Percentiles rank a stretch among this genome's conserved stretches.
Evolutionary conservation across 2,888 invertebrate species (phyloP).

Genomic region (Venusia cambrica): DNA sequence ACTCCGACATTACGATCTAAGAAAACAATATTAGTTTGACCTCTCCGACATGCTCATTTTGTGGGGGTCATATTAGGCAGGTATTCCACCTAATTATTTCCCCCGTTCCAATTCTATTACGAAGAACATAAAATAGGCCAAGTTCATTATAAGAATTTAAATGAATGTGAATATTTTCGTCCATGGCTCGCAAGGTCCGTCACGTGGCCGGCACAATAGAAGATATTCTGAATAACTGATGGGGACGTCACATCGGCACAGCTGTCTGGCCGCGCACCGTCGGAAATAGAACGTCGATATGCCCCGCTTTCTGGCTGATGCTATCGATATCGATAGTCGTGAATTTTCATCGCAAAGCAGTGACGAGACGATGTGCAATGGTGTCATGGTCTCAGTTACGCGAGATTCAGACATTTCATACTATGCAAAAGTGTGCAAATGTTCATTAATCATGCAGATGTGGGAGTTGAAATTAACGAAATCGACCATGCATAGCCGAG

Average conservation of each 20-base stretch:
- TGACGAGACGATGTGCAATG: conserved; percentile 4
- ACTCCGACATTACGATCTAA: too few species aligned
- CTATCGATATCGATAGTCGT: conserved; percentile 22
- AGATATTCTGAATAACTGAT: conserved; percentile 52
- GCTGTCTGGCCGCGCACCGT: conserved; percentile 44
- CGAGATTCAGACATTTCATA: too few species aligned
- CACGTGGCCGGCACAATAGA: conserved; percentile 42
- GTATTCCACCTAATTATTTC: conserved; percentile 19
- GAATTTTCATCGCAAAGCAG: conserved; percentile 23
- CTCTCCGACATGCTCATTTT: conserved; percentile 7
- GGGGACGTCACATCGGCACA: conserved; percentile 45
- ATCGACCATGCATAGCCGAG: too few species aligned
- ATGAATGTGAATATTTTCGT: conserved; percentile 25
- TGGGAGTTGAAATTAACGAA: too few species aligned
- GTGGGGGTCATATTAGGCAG: conserved; percentile 4
- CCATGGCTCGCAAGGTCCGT: conserved; percentile 35
- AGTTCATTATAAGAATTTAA: conserved; percentile 20
- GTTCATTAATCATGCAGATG: too few species aligned
- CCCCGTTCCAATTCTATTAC: conserved; percentile 14
- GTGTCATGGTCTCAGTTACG: conserved; percentile 3
- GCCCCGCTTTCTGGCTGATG: conserved; percentile 22
- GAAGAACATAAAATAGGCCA: conserved; percentile 19
- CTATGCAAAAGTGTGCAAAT: too few species aligned
- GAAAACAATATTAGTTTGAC: too few species aligned
- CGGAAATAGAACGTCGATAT: conserved; percentile 59